Base-by-base conservation (phyloP, 2,797 vertebrate genomes). In the Distichodus sexfasciatus region DNA sequence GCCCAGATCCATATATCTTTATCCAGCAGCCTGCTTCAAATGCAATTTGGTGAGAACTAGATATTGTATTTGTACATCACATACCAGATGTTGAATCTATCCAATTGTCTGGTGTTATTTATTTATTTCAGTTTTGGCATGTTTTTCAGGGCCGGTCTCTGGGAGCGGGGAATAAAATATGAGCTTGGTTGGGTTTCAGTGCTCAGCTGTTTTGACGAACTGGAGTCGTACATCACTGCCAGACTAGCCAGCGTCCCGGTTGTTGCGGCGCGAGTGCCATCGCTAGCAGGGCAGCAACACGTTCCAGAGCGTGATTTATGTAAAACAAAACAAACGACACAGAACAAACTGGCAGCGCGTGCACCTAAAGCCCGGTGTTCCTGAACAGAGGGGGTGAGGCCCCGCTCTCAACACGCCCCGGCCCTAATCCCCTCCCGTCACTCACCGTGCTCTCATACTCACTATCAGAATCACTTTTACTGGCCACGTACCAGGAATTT, bases 31-130 rank as follows among this genome's bases (percentile, higher is more conserved):
- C 85, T 69, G 76, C 71, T 46, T 82, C 68, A 87, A 94, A 87
- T 94, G 76, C 85, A 83, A 89, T 94, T 93, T 83, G 74, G 84
- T 83, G 84, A 69, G 87, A 72, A 66, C 90, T 81, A 91, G 73
- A 90, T 91, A 71, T 79, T 84, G 87, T 88, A 86, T 90, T 90
- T 90, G 88, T 91, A 90, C 89, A 90, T 82, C 84, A 83, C 86
- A 80, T 87, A 91, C 86, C 92, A 96, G 92, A 93, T 95, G 93
- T 87, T 90, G 87, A 83, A 86, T 88, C 83, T 82, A 84, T 82
- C 82, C 87, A 86, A 76, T 89, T 76, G 85, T 85, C 77, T 83
- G 65, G 76, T 71, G 85, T 81, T 85, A 81, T 91, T 84, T 87
- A 76, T 88, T 85, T 77, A 12, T 78, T 47, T 78, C 47, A 66